Conservation (phyloP, 1,140 invertebrate species). For the Arion vulgaris region DNA sequence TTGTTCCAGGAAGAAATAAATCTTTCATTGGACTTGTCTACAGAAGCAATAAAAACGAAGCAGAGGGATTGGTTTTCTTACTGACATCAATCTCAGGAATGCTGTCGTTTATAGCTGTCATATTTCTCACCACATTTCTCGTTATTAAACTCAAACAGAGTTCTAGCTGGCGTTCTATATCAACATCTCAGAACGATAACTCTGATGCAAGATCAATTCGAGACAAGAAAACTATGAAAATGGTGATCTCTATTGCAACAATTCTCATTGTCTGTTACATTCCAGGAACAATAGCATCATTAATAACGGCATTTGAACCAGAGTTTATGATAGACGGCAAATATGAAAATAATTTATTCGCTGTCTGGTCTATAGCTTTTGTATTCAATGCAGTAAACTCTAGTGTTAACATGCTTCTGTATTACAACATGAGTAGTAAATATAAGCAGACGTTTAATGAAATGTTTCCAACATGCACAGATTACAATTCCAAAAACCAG, state of each 20-base stretch:
- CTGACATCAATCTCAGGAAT: too few relatives aligned
- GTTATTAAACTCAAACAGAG: neutral
- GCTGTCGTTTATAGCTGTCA: too few relatives aligned
- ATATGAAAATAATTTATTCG: neutral
- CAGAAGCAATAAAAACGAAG: too few relatives aligned
- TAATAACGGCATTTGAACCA: neutral
- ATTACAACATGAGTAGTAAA: constrained; percentile 17
- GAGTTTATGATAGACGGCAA: neutral
- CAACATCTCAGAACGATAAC: neutral
- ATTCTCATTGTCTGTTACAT: neutral
- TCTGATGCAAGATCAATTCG: neutral
- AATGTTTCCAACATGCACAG: neutral
- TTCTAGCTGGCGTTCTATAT: neutral
- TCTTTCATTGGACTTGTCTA: too few relatives aligned
- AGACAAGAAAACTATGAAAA: constrained; percentile 6
- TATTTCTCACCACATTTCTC: neutral
- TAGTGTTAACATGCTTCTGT: constrained; percentile 18
- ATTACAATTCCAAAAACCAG: too few relatives aligned
- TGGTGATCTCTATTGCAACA: neutral
- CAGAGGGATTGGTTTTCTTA: too few relatives aligned
- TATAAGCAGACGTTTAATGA: too few relatives aligned
- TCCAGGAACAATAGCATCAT: neutral
- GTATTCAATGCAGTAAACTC: neutral
- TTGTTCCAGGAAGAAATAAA: too few relatives aligned
- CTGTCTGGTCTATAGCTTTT: neutral